These are phyloP conservation scores for Lutraria lutraria DNA, from an alignment of 2,888 invertebrate genomes.

Conservation along the genomic window DNA sequence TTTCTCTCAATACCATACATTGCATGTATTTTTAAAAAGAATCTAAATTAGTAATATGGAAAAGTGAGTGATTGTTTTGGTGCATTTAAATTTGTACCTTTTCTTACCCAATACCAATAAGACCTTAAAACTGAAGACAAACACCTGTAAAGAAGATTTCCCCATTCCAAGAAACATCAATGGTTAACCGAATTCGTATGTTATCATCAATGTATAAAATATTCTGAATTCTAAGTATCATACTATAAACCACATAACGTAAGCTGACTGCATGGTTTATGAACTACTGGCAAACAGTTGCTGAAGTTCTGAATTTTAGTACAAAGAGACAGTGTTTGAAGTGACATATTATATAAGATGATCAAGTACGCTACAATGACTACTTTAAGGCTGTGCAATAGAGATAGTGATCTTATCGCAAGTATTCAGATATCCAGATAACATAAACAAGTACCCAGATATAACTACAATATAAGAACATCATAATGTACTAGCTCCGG, in stretches of 20 bases:
- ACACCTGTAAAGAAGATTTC: too few species aligned
- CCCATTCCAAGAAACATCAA: too few species aligned
- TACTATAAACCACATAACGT: neutral
- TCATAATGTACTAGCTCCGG: neutral
- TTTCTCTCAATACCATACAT: too few species aligned
- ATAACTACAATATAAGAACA: neutral
- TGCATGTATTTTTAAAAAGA: too few species aligned
- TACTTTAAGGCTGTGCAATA: neutral
- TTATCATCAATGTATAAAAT: too few species aligned
- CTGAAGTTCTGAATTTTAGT: neutral
- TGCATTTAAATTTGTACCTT: neutral
- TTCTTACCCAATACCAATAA: too few species aligned
- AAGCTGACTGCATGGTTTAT: neutral
- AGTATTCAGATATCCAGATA: slow-evolving; percentile 7
- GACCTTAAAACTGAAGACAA: too few species aligned
- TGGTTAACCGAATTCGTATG: too few species aligned
- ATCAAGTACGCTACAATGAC: neutral
- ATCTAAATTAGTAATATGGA: too few species aligned
- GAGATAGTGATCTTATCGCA: slow-evolving; percentile 5
- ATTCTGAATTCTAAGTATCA: too few species aligned
- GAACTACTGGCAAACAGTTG: neutral
- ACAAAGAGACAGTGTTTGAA: neutral
- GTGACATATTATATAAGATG: slow-evolving; percentile 2
- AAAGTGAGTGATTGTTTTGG: neutral
- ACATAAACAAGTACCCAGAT: neutral